Percentiles rank a stretch among this genome's conserved stretches.
Evolutionary conservation across 2,888 invertebrate genomes (phyloP).

Genomic region (Cynaeus angustus): DNA sequence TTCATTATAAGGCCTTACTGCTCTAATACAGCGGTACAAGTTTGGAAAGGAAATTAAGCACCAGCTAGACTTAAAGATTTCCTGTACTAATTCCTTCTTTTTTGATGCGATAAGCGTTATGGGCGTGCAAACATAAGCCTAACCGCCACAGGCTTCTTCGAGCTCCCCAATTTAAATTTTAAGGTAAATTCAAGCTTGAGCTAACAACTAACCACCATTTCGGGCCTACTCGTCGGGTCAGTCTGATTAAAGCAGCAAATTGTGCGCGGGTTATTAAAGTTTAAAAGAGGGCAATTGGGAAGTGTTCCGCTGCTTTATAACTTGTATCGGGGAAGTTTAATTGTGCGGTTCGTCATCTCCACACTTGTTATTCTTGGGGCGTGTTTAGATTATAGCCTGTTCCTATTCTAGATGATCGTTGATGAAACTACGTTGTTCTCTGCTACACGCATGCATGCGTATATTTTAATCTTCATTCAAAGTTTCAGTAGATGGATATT

Average conservation of each 20-base stretch:
- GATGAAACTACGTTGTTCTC: too few species aligned
- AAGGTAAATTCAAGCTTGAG: neutral
- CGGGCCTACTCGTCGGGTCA: constrained; percentile 12
- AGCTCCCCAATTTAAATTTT: constrained; percentile 4
- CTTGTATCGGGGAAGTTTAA: constrained; percentile 54
- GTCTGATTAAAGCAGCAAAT: constrained; percentile 36
- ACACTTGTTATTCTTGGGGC: constrained; percentile 48
- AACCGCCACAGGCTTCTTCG: too few species aligned
- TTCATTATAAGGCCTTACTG: too few species aligned
- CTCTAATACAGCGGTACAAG: too few species aligned
- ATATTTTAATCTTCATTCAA: too few species aligned
- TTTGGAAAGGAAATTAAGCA: too few species aligned
- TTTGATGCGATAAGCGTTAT: too few species aligned
- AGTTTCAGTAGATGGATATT: too few species aligned
- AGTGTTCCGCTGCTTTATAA: constrained; percentile 39
- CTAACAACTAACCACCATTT: constrained; percentile 4
- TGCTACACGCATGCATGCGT: too few species aligned
- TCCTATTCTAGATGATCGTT: constrained; percentile 47
- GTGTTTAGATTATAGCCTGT: constrained; percentile 47
- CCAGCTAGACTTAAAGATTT: too few species aligned
- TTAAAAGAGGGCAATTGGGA: constrained; percentile 42
- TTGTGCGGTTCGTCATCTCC: constrained; percentile 54
- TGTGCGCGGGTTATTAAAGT: constrained; percentile 43
- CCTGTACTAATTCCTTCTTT: too few species aligned
- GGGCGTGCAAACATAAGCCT: too few species aligned